Base-by-base conservation (phyloP, 2,888 invertebrate species). In the Tortricodes alternella region DNA sequence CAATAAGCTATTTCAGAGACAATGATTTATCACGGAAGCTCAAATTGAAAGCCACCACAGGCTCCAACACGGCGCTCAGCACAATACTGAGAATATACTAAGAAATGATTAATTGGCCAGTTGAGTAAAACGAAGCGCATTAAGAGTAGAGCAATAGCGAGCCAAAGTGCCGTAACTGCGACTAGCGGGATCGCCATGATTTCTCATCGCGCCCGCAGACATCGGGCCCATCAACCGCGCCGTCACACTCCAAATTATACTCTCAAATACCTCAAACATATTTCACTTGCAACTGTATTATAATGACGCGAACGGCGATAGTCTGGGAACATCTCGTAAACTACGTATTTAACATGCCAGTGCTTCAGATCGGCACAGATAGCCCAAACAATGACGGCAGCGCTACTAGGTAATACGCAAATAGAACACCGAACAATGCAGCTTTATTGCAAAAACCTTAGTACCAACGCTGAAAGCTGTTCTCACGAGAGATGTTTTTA, bases 91-190 rank as follows among this genome's bases (percentile, higher is more conserved):
- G 64, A 65, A 58, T 64, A 65, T 70, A 69, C 67, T 69, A 62
- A 66, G 63, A 63, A 76, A 75, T 85, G 83, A 89, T 87, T 87
- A 85, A 89, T 87, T 82, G 82, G 77, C 75, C 81, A 74, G 80
- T 75, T 78, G 78, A 71, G 77, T 74, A 80, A 84, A 80, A 83
- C 82, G 80, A 82, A 83, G 80, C 79, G 76, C 84, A 87, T 86
- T 83, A 85, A 81, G 80, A 81, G 75, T 78, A 79, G 80, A 83
- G 81, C 79, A 79, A 75, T 64, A 68, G 68, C 70, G 74, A 77
- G 71, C 79, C 76, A 76, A 78, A 89, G 87, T 89, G 89, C 89
- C 89, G 89, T 88, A 87, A 81, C 81, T 67, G 71, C 73, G 79
- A 75, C 75, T 86, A 89, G 89, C 88, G 89, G 89, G 83, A 85